Percentiles rank a stretch among this genome's conserved stretches.
These are phyloP conservation scores for Delichon dasypus DNA, from an alignment of 2,797 vertebrate species.

Conservation along the genomic window DNA sequence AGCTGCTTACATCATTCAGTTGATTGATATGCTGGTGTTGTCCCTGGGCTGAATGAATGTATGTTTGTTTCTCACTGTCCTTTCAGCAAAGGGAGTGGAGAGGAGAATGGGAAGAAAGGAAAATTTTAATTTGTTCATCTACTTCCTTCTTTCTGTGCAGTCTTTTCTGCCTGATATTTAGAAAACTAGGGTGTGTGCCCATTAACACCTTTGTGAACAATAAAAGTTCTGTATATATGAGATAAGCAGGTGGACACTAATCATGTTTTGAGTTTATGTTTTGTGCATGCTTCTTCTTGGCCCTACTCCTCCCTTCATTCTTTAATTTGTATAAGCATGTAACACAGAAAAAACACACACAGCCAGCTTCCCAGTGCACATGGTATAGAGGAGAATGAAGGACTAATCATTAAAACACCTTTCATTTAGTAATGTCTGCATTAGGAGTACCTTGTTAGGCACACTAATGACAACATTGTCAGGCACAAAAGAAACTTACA, in stretches of 20 bases:
- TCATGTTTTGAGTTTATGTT: not conserved
- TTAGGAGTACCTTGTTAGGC: not conserved
- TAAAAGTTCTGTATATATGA: not conserved
- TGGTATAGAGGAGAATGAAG: not conserved
- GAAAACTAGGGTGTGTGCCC: not conserved
- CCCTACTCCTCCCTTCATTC: not conserved
- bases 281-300: not conserved
- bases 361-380: not conserved
- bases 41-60: not conserved
- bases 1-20: not conserved
- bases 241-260: not conserved
- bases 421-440: not conserved
- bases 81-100: not conserved
- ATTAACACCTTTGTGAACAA: not conserved
- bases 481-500: not conserved
- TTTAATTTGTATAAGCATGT: not conserved
- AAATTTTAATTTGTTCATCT: not conserved
- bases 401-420: not conserved
- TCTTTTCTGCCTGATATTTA: not conserved
- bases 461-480: rapidly evolving
- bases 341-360: rapidly evolving
- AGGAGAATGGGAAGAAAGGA: not conserved
- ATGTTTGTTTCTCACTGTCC: not conserved
- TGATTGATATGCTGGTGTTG: not conserved
- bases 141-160: not conserved